phyloP scores from a whole-genome alignment of 2,888 invertebrate species.

The Trimorus sp. region DNA sequence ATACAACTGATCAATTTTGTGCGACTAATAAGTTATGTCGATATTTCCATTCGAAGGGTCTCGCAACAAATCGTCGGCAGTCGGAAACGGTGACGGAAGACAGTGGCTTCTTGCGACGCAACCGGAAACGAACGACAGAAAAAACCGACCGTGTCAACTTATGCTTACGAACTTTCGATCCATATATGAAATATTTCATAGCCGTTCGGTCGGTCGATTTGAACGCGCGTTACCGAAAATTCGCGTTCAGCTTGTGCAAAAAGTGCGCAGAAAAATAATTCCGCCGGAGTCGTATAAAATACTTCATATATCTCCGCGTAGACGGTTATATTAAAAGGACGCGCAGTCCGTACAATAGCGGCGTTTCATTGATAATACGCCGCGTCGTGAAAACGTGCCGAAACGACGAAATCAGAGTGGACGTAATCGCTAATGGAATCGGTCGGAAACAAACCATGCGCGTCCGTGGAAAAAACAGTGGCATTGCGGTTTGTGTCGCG shows the following conservation, averaged over 20 bases:
- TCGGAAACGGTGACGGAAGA: slow-evolving; percentile 35
- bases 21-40: slow-evolving; percentile 63
- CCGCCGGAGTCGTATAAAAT: slow-evolving; percentile 12
- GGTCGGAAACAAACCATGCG: slow-evolving; percentile 20
- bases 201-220: background rate
- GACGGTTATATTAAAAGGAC: slow-evolving; percentile 33
- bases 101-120: slow-evolving; percentile 15
- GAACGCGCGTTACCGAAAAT: background rate
- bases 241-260: background rate
- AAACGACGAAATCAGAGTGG: slow-evolving; percentile 35
- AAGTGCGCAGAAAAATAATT: background rate
- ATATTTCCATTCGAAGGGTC: slow-evolving; percentile 50
- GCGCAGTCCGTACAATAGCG: slow-evolving; percentile 26
- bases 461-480: background rate
- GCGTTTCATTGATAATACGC: slow-evolving; percentile 41
- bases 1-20: slow-evolving; percentile 68
- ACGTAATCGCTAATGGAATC: slow-evolving; percentile 26
- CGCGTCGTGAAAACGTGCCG: slow-evolving; percentile 22
- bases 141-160: slow-evolving; percentile 54
- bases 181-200: slow-evolving; percentile 44
- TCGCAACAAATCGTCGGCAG: slow-evolving; percentile 37
- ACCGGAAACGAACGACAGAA: slow-evolving; percentile 15
- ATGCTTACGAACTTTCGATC: slow-evolving; percentile 36
- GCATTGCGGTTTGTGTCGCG: too few species aligned
- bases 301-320: slow-evolving; percentile 37